These are phyloP conservation scores for Astyanax mexicanus DNA, from an alignment of 2,797 vertebrate genomes.

Conservation along the genomic window DNA sequence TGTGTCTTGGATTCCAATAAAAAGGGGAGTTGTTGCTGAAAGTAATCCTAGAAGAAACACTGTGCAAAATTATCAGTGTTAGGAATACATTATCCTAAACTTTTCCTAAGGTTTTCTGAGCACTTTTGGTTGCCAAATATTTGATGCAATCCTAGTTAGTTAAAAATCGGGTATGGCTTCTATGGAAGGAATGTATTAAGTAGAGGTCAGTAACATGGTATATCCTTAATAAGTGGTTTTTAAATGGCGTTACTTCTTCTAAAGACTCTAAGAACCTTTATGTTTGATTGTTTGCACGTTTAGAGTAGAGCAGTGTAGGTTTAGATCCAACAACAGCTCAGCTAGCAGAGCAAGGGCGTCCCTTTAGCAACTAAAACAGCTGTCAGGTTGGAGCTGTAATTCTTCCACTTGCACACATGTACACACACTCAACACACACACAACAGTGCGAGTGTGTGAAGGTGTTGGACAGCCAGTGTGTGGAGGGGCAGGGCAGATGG, in stretches of 20 bases:
- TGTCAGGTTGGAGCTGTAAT: slow-evolving; percentile 42
- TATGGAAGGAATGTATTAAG: slow-evolving; percentile 36
- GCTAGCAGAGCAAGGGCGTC: slow-evolving; percentile 3
- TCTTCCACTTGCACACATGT: slow-evolving; percentile 25
- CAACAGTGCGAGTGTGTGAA: slow-evolving; percentile 38
- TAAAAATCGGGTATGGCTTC: slow-evolving; percentile 45
- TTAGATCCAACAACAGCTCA: not conserved
- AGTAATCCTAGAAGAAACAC: too few species aligned
- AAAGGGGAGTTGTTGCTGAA: too few species aligned
- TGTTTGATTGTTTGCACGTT: too few species aligned
- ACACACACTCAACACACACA: slow-evolving; percentile 36
- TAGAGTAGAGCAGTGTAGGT: not conserved
- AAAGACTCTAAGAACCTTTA: not conserved
- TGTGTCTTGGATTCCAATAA: too few species aligned
- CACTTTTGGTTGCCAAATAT: too few species aligned
- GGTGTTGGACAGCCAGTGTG: slow-evolving; percentile 45
- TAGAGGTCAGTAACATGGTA: not conserved
- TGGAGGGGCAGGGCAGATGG: slow-evolving; percentile 63
- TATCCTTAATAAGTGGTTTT: not conserved
- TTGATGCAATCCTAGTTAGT: too few species aligned
- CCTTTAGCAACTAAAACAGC: slow-evolving; percentile 33
- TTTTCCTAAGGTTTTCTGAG: too few species aligned
- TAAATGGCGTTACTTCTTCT: too few species aligned
- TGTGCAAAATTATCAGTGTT: too few species aligned
- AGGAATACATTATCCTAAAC: too few species aligned